A percentile compares a stretch with the other conserved stretches of the same genome.
phyloP scores from a whole-genome alignment of 2,113 vertebrate species.

The Tachuris rubrigastra region DNA sequence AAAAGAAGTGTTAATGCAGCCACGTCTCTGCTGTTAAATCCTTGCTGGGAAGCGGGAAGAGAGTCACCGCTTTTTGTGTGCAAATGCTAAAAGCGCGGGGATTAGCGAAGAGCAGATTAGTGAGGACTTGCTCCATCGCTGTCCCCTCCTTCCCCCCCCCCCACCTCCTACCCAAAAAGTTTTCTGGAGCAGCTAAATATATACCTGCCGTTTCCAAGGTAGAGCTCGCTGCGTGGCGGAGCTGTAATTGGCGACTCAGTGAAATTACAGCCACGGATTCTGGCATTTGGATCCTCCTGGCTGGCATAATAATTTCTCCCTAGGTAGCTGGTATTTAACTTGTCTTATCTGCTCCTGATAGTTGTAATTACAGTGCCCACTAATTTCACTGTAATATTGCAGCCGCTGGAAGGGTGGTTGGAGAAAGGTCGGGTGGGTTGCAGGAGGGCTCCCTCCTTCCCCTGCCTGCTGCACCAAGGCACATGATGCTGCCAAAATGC shows the following conservation, averaged over 20 bases:
- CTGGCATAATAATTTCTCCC: constrained; percentile 73
- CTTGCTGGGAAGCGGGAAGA: not conserved
- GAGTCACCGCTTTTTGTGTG: not conserved
- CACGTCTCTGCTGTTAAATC: not conserved
- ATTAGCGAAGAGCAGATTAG: constrained; percentile 40
- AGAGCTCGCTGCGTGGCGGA: constrained; percentile 56
- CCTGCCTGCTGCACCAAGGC: rapidly evolving
- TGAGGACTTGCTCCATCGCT: not conserved
- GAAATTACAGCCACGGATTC: constrained; percentile 67
- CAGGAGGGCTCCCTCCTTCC: not conserved
- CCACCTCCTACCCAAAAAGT: constrained; percentile 10
- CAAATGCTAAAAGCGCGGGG: not conserved
- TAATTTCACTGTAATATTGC: constrained; percentile 43
- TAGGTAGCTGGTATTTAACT: constrained; percentile 77
- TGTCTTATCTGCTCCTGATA: constrained; percentile 68
- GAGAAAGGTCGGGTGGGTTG: not conserved
- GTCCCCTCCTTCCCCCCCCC: not conserved
- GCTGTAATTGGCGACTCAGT: constrained; percentile 69
- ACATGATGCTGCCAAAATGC: not conserved
- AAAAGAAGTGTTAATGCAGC: not conserved
- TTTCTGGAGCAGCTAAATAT: constrained; percentile 69
- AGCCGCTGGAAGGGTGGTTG: not conserved
- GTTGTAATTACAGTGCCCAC: constrained; percentile 67
- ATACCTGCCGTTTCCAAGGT: constrained; percentile 70
- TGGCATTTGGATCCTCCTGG: constrained; percentile 74